Evolutionary conservation across 2,888 invertebrate genomes (phyloP), one percentile per base, ranked within the genome.

Genomic region (Pammene fasciana): DNA sequence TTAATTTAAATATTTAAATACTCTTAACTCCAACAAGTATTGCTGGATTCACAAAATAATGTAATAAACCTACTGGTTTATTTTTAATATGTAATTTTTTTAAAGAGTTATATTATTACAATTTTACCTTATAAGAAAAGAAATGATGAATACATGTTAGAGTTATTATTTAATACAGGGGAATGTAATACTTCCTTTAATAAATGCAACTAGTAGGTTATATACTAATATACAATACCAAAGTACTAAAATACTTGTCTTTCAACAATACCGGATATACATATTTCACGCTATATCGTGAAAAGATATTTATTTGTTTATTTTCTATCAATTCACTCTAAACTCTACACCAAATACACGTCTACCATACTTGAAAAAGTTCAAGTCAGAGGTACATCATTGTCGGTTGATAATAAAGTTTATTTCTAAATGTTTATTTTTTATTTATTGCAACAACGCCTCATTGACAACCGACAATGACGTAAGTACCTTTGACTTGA

Each of bases 121-220:
- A 38, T 38, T 38, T 38, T 9, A 54, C 8, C n/a, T 45, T 59
- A 57, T 16, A n/a, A 59, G 26, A n/a, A 59, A 45, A 57, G 62
- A 38, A 62, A 62, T 52, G 52, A 18, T 50, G 38, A 38, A 18
- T 18, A 50, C 11, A 11, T 10, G 16, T 48, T 48, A 36, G 46
- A 45, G 2, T 34, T 45, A 34, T 26, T n/a, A 10, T 10, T 18
- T 34, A 61, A 61, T 61, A 52, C 50, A 50, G n/a, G 41, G 36
- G 41, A 50, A 52, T n/a, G 26, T 50, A 26, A 52, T 52, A 62
- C 38, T 62, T n/a, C n/a, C n/a, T n/a, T 52, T 62, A 18, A 52
- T 62, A 62, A 62, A 62, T 52, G 62, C 62, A 50, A 18, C 50
- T 26, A 62, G 11, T 50, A 5, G 11, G 26, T 7, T 61, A 61